phyloP scores from a whole-genome alignment of 2,113 vertebrate genomes.

The Panthera uncia region DNA sequence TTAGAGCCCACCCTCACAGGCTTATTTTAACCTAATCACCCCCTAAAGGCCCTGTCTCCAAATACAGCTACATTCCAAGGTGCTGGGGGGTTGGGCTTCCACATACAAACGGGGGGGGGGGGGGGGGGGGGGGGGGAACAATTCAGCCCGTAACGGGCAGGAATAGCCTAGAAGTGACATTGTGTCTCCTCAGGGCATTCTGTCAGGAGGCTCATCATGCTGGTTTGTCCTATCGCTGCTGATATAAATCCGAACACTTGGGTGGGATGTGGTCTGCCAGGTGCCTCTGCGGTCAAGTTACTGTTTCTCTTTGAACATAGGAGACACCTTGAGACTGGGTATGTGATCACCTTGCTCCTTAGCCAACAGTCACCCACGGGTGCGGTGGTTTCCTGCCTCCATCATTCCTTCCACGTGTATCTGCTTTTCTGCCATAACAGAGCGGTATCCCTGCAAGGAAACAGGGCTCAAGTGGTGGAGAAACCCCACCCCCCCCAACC shows the following conservation, averaged over 20 bases:
- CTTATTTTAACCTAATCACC: not conserved
- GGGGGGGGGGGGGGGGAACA: accelerated
- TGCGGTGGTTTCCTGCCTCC: not conserved
- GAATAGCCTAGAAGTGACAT: not conserved
- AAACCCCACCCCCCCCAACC: too few relatives aligned
- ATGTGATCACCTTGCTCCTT: not conserved
- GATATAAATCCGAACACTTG: too few relatives aligned
- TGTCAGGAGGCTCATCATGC: accelerated
- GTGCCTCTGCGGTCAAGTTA: not conserved
- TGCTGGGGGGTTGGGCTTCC: not conserved
- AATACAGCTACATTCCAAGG: not conserved
- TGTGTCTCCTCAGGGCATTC: not conserved
- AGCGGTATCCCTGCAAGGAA: accelerated
- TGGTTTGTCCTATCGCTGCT: not conserved
- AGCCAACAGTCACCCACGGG: not conserved
- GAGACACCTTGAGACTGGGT: not conserved
- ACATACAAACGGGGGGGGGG: accelerated
- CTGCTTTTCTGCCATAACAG: not conserved
- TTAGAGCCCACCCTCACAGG: not conserved
- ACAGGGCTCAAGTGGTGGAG: too few relatives aligned
- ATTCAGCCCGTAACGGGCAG: not conserved
- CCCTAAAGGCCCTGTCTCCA: not conserved
- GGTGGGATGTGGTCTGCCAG: not conserved
- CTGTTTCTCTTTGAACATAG: not conserved
- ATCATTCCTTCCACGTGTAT: not conserved